Percentiles rank a stretch among this genome's conserved stretches.
phyloP scores from a whole-genome alignment of 1,140 invertebrate species.

The roundworm (Caenorhabditis elegans) region WBcel235 BX284603.4:8585001-8585500 shows the following conservation, averaged over 20 bases:
- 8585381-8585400: slow-evolving; percentile 92
- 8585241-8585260: slow-evolving; percentile 84
- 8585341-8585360: slow-evolving; percentile 93
- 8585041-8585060: too few relatives aligned
- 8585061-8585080: slow-evolving; percentile 81
- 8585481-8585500: slow-evolving; percentile 87
- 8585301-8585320: slow-evolving; percentile 86
- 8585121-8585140: slow-evolving; percentile 88
- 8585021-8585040: too few relatives aligned
- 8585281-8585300: background rate
- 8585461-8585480: slow-evolving; percentile 99
- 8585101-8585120: slow-evolving; percentile 93
- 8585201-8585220: slow-evolving; percentile 73
- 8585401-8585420: slow-evolving; percentile 85
- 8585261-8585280: background rate
- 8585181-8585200: slow-evolving; percentile 78
- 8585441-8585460: slow-evolving; percentile 95
- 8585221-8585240: slow-evolving; percentile 94
- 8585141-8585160: slow-evolving; percentile 83
- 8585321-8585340: slow-evolving; percentile 83
- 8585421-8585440: slow-evolving; percentile 95
- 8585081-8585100: slow-evolving; percentile 87
- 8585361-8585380: slow-evolving; percentile 85
- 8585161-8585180: slow-evolving; percentile 81
- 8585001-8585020: too few relatives aligned